Evolutionary conservation across 1,140 invertebrate genomes (phyloP).

Genomic region (Scaptodrosophila lebanonensis): DNA sequence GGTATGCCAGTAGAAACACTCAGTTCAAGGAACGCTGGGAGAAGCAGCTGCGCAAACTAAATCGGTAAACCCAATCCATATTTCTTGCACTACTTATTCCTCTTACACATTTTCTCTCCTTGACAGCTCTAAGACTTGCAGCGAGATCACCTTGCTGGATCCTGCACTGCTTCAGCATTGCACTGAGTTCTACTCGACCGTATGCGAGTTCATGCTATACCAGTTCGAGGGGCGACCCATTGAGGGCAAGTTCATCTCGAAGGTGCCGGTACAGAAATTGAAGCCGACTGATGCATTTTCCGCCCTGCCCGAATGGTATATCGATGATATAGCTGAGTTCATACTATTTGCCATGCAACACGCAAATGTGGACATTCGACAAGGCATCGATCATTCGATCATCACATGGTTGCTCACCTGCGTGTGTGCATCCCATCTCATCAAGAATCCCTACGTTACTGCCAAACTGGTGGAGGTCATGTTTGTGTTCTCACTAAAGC

Average conservation of each 20-base stretch:
- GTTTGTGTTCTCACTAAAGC: slow-evolving; percentile 92
- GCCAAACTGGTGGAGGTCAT: slow-evolving; percentile 97
- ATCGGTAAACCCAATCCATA: slow-evolving; percentile 77
- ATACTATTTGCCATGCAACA: slow-evolving; percentile 94
- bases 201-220: slow-evolving; percentile 86
- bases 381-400: slow-evolving; percentile 88
- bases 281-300: slow-evolving; percentile 87
- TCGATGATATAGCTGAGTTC: slow-evolving; percentile 97
- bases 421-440: slow-evolving; percentile 92
- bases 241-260: slow-evolving; percentile 73
- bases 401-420: slow-evolving; percentile 92
- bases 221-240: slow-evolving; percentile 79
- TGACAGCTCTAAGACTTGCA: slow-evolving; percentile 88
- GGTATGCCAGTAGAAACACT: slow-evolving; percentile 86
- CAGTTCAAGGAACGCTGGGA: slow-evolving; percentile 92
- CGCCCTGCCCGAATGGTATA: slow-evolving; percentile 96
- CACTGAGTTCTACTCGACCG: slow-evolving; percentile 90
- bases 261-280: slow-evolving; percentile 79
- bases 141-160: slow-evolving; percentile 92
- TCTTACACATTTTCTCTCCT: background rate
- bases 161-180: slow-evolving; percentile 86
- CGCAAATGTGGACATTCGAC: slow-evolving; percentile 87
- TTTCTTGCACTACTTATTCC: background rate
- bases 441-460: slow-evolving; percentile 96
- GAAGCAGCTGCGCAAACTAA: slow-evolving; percentile 85